Percentiles rank a stretch among this genome's conserved stretches.
Evolutionary conservation across 2,113 vertebrate species (phyloP).

Genomic region (Odocoileus virginianus): DNA sequence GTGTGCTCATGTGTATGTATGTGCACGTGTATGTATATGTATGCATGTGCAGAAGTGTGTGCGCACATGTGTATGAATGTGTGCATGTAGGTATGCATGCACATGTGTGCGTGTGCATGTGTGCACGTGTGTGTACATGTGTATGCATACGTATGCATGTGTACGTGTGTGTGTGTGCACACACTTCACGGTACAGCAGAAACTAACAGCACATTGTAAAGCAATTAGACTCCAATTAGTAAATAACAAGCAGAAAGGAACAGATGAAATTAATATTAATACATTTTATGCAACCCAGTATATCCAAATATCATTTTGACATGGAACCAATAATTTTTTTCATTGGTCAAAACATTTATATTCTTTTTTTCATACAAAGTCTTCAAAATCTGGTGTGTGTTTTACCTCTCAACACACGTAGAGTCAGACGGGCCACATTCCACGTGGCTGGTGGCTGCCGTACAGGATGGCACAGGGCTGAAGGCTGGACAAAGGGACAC

Average conservation of each 20-base stretch:
- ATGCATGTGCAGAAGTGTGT: too few species aligned
- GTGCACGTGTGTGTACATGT: rapidly evolving
- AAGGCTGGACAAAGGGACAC: background rate
- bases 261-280: background rate
- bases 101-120: too few species aligned
- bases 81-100: too few species aligned
- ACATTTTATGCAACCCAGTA: background rate
- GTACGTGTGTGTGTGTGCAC: too few species aligned
- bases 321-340: too few species aligned
- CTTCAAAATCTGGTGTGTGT: background rate
- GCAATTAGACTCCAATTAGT: background rate
- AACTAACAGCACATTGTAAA: background rate
- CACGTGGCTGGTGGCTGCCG: rapidly evolving
- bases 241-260: background rate
- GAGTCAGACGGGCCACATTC: background rate
- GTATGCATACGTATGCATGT: too few species aligned
- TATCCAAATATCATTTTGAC: background rate
- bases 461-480: background rate
- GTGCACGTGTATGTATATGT: too few species aligned
- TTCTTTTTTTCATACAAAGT: background rate
- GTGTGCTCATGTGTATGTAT: too few species aligned
- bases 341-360: too few species aligned
- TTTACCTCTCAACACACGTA: background rate
- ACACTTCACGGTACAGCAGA: background rate
- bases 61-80: too few species aligned